These are phyloP conservation scores for Nymphalis io DNA, from an alignment of 1,140 invertebrate genomes.

Conservation along the genomic window DNA sequence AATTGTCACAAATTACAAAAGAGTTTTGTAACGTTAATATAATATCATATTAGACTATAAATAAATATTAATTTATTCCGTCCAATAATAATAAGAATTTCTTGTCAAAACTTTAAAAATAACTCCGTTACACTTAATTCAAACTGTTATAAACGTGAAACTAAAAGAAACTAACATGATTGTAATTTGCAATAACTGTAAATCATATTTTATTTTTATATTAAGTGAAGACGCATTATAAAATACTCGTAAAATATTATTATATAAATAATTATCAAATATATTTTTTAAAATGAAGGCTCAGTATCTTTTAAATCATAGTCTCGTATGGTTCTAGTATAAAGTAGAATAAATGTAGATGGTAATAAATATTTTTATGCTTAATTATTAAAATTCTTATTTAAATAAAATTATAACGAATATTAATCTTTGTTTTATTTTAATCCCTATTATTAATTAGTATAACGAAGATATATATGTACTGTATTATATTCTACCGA, in stretches of 20 bases:
- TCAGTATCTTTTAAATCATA: not conserved
- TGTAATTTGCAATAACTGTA: too few relatives aligned
- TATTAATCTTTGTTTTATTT: conserved; percentile 4
- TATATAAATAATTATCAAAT: not conserved
- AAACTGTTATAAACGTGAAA: too few relatives aligned
- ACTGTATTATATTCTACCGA: too few relatives aligned
- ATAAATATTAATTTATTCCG: not conserved
- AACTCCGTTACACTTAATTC: not conserved
- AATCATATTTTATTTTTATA: too few relatives aligned
- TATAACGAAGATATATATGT: too few relatives aligned
- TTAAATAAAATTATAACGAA: conserved; percentile 7
- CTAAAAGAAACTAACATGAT: too few relatives aligned
- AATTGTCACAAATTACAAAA: not conserved
- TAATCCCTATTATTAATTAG: not conserved
- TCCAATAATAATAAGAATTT: not conserved
- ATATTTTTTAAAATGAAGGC: not conserved
- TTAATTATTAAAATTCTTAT: conserved; percentile 5
- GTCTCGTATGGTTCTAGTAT: not conserved
- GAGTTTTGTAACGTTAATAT: not conserved
- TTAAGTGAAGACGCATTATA: not conserved
- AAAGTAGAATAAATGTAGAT: not conserved
- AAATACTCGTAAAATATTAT: conserved; percentile 1
- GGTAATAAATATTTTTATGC: not conserved
- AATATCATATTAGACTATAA: not conserved
- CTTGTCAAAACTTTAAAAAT: not conserved